phyloP scores from a whole-genome alignment of 2,113 vertebrate genomes.

The human region DNA sequence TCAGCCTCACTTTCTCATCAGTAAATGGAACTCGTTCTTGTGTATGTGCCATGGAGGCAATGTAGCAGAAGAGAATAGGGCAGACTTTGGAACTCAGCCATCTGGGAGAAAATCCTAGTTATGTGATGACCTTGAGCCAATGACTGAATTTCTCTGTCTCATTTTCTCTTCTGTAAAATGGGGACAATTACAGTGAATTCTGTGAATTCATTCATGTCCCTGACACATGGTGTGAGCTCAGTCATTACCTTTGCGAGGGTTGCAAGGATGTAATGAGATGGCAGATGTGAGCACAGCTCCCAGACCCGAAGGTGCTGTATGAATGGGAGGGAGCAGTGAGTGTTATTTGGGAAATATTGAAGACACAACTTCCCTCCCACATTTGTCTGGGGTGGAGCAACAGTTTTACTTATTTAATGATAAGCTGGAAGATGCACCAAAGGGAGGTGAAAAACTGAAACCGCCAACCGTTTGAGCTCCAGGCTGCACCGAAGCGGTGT shows the following conservation, averaged over 20 bases:
- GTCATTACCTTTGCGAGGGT: background rate
- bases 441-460: slow-evolving; percentile 67
- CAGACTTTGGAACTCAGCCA: background rate
- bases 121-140: background rate
- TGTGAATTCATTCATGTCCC: background rate
- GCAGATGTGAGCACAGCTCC: background rate
- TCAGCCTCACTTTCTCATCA: background rate
- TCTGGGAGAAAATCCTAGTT: background rate
- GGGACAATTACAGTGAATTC: background rate
- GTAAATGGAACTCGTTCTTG: background rate
- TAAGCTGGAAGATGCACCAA: slow-evolving; percentile 26
- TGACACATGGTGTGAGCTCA: background rate
- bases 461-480: slow-evolving; percentile 46
- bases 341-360: background rate
- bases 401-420: slow-evolving; percentile 28
- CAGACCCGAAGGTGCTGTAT: background rate
- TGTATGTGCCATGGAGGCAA: background rate
- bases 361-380: background rate
- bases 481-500: background rate
- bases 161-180: background rate
- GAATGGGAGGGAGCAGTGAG: background rate
- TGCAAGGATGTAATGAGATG: background rate
- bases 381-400: background rate
- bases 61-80: background rate
- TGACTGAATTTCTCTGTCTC: background rate